phyloP scores from a whole-genome alignment of 2,113 vertebrate genomes.

The Pollimyrus isidori region DNA sequence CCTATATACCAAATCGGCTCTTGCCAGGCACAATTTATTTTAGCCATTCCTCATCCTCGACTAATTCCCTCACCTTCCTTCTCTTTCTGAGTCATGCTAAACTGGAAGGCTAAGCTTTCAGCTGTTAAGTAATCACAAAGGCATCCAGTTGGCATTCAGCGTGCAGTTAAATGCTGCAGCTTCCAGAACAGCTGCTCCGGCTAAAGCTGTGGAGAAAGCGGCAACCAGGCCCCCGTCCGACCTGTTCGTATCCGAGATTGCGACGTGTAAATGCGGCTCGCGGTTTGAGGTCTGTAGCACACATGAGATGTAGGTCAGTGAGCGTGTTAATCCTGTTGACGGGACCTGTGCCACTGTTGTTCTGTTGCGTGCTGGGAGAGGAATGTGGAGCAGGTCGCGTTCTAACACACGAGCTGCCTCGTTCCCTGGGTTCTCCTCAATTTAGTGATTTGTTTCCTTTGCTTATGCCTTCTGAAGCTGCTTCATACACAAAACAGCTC shows the following conservation, averaged over 20 bases:
- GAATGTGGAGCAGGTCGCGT: background rate
- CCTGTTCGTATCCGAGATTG: background rate
- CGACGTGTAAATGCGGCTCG: background rate
- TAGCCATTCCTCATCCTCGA: constrained; percentile 42
- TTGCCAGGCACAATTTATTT: constrained; percentile 22
- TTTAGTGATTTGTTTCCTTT: background rate
- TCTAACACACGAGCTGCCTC: background rate
- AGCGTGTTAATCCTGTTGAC: background rate
- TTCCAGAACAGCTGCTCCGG: background rate
- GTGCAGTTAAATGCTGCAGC: constrained; percentile 13
- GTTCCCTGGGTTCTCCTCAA: background rate
- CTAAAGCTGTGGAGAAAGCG: background rate
- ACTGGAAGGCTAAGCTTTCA: constrained; percentile 50
- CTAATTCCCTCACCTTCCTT: constrained; percentile 57
- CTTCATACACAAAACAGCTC: background rate
- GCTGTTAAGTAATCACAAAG: constrained; percentile 60
- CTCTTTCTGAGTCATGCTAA: constrained; percentile 36
- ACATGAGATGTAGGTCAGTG: constrained; percentile 7
- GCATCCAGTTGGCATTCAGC: constrained; percentile 58
- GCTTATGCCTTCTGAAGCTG: background rate
- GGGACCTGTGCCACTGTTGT: background rate
- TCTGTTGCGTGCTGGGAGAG: background rate
- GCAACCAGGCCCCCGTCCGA: background rate
- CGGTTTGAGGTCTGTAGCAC: background rate
- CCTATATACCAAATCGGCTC: constrained; percentile 3